Conservation (phyloP, 1,140 invertebrate species). For the Drosophila navojoa region DNA sequence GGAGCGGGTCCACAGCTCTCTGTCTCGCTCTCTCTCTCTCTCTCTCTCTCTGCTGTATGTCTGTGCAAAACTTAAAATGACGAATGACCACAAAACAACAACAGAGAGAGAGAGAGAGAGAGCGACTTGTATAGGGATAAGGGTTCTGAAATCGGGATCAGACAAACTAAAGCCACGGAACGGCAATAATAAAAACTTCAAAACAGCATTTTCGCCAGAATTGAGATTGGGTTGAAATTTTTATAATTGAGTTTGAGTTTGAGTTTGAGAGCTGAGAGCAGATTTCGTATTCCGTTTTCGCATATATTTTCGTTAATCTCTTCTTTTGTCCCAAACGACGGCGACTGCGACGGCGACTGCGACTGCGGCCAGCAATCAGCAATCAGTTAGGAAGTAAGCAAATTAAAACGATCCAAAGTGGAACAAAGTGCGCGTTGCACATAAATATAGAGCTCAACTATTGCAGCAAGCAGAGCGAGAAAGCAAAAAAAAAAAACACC, state of each 20-base stretch:
- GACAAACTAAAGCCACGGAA: slow-evolving; percentile 54
- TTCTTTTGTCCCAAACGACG: slow-evolving; percentile 30
- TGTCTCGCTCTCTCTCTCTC: too few relatives aligned
- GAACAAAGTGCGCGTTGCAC: slow-evolving; percentile 12
- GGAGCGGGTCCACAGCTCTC: neutral
- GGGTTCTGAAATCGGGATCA: slow-evolving; percentile 68
- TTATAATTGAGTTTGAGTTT: slow-evolving; percentile 70
- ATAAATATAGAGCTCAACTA: slow-evolving; percentile 22
- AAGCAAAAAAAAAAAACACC: slow-evolving; percentile 25
- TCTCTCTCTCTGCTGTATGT: slow-evolving; percentile 6
- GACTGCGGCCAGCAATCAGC: neutral
- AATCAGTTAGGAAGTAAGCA: slow-evolving; percentile 26
- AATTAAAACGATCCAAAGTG: slow-evolving; percentile 37
- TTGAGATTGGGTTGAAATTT: slow-evolving; percentile 75
- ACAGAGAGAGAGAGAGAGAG: slow-evolving; percentile 19
- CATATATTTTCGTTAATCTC: slow-evolving; percentile 41
- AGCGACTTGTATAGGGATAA: slow-evolving; percentile 21
- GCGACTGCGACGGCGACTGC: too few relatives aligned
- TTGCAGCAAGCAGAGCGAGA: neutral
- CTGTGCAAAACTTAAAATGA: slow-evolving; percentile 67
- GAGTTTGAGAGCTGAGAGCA: slow-evolving; percentile 61
- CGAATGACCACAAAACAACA: slow-evolving; percentile 72
- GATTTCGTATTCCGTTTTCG: slow-evolving; percentile 53
- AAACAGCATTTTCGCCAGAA: slow-evolving; percentile 62
- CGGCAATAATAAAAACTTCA: slow-evolving; percentile 62